Conservation (phyloP, 2,888 invertebrate species). For the Myopa tessellatipennis region DNA sequence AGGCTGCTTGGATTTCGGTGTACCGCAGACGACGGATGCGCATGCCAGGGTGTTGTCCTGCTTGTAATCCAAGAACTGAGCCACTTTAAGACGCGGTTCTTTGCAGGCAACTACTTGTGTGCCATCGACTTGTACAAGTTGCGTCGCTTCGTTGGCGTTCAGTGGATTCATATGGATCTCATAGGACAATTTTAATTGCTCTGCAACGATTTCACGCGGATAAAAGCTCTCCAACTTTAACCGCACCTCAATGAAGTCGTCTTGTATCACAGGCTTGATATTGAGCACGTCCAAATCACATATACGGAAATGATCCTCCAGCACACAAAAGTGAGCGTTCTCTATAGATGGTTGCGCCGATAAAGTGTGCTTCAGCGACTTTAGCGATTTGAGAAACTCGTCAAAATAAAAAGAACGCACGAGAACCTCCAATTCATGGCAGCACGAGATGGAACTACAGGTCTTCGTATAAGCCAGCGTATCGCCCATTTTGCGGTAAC, state of each 20-base stretch:
- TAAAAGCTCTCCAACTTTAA: conserved; percentile 72
- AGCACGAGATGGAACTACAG: conserved; percentile 83
- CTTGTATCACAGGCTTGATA: conserved; percentile 66
- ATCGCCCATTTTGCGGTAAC: conserved; percentile 85
- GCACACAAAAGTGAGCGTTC: conserved; percentile 64
- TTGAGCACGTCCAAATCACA: conserved; percentile 60
- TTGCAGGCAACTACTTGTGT: conserved; percentile 52
- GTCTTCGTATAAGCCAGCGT: conserved; percentile 78
- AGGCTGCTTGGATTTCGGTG: conserved; percentile 71
- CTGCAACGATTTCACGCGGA: conserved; percentile 76
- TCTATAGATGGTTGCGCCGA: conserved; percentile 61
- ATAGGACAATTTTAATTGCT: conserved; percentile 74
- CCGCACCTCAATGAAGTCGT: conserved; percentile 71
- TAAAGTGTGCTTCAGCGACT: conserved; percentile 59
- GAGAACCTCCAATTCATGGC: conserved; percentile 79
- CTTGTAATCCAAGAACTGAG: conserved; percentile 80
- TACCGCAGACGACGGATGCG: conserved; percentile 79
- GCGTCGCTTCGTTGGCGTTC: conserved; percentile 41
- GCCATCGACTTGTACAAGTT: not conserved
- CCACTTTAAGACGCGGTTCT: conserved; percentile 70
- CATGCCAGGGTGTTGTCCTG: conserved; percentile 84
- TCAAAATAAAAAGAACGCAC: conserved; percentile 83
- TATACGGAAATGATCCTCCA: conserved; percentile 70
- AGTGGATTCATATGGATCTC: conserved; percentile 69
- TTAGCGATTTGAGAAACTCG: conserved; percentile 80